Conservation (phyloP, 2,888 invertebrate genomes). For the Pachycephus smyrnensis region DNA sequence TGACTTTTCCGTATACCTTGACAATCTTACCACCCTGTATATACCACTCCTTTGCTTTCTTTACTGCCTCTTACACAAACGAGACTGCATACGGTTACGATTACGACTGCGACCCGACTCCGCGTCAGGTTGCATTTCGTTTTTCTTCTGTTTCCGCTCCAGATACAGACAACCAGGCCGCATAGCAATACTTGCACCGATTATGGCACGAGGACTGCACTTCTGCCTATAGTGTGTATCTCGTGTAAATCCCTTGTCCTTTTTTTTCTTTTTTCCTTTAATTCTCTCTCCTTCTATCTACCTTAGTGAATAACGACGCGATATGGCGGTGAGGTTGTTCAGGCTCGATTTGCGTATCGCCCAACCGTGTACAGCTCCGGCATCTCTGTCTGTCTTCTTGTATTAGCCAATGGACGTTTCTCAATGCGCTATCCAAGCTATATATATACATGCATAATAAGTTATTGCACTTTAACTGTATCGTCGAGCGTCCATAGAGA, state of each 20-base stretch:
- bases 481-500: neutral
- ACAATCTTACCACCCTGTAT: neutral
- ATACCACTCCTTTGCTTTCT: neutral
- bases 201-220: constrained; percentile 38
- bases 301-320: neutral
- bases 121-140: constrained; percentile 41
- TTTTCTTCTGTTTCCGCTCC: constrained; percentile 63
- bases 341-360: neutral
- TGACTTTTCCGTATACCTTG: neutral
- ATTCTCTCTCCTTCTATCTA: neutral
- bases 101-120: neutral
- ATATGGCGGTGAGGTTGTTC: neutral
- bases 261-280: neutral
- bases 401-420: no score
- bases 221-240: neutral
- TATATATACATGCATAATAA: no score
- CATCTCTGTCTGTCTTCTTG: constrained; percentile 5
- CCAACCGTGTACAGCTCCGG: neutral
- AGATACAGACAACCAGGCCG: constrained; percentile 61
- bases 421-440: no score
- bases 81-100: neutral
- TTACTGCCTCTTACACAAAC: neutral
- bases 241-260: neutral
- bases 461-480: no score
- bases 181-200: constrained; percentile 38